Evolutionary conservation across 2,888 invertebrate species (phyloP), one percentile per base, ranked within the genome.

Genomic region (Sinodicranocentrus sp.): DNA sequence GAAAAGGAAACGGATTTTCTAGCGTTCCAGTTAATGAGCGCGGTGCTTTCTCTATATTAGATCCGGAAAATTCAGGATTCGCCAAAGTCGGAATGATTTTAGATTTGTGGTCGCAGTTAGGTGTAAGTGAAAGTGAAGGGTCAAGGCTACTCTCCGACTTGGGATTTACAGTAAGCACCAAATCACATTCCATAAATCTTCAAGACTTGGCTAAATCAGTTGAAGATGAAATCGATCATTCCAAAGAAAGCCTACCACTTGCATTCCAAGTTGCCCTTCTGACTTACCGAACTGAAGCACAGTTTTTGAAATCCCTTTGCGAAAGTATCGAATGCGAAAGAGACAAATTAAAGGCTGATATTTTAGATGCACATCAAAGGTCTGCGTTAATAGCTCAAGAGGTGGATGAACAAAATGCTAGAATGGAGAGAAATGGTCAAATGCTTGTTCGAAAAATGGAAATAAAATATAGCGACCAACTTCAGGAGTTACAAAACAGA

Each of bases 361-460:
- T 97, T 19, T 92, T 92, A 21, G 96, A 96, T 90, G 96, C 97
- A 0, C 96, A 97, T 90, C 93, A 94, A 79, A 92, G 97, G 88
- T 95, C 96, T 0, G 93, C 94, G 0, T 90, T 96, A 73, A 91
- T 98, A 68, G 97, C 97, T 0, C 95, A 95, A 89, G 98, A 98
- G 91, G 95, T 97, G 1, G 98, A 98, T 90, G 98, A 98, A 89
- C 94, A 95, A 89, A 97, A 97, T 90, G 93, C 94, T 0, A 93
- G 94, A 82, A 92, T 97, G 90, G 97, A 98, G 90, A 94, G 94
- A 85, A 94, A 94, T 33, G 93, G 95, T 28, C 94, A 94, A 89
- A 93, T 93, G 63, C 91, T 86, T 15, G 43, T 84, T 73, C 94
- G 94, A 82, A 91, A 94, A 61, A 90, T 96, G 21, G 97, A 97